A percentile compares a stretch with the other conserved stretches of the same genome.
These are phyloP conservation scores for Microcebus tavaratra DNA, from an alignment of 2,113 vertebrate species.

Conservation along the genomic window DNA sequence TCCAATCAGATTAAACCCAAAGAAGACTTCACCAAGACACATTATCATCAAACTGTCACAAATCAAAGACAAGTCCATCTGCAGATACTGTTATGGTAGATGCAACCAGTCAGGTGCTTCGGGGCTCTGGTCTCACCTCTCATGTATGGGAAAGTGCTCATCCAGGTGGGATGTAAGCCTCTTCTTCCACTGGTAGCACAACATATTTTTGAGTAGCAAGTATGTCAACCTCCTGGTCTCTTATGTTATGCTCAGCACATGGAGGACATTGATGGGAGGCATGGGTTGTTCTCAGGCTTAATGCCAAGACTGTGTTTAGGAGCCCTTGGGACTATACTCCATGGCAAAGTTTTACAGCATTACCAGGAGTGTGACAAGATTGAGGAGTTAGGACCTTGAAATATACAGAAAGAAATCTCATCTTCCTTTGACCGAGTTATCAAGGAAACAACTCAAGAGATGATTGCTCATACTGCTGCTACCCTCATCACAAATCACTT, in stretches of 20 bases:
- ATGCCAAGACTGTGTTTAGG: neutral
- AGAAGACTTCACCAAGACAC: neutral
- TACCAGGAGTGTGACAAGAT: conserved; percentile 88
- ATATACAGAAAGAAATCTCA: conserved; percentile 83
- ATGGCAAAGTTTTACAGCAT: conserved; percentile 84
- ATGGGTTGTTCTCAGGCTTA: neutral
- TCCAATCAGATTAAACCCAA: neutral
- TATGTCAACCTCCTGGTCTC: neutral
- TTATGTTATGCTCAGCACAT: neutral
- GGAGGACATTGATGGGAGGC: neutral
- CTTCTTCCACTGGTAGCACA: neutral
- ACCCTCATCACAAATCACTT: conserved; percentile 96
- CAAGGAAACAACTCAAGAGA: conserved; percentile 96
- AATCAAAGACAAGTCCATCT: neutral
- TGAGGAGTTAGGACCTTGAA: conserved; percentile 83
- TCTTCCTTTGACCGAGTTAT: conserved; percentile 90
- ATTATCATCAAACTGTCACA: neutral
- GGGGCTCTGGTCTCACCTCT: neutral
- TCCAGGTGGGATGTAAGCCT: neutral
- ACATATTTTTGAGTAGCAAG: neutral
- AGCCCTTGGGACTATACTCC: neutral
- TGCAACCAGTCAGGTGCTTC: neutral
- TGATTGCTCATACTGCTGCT: conserved; percentile 95
- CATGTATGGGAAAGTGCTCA: neutral
- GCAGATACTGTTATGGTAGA: neutral